Evolutionary conservation across 2,797 vertebrate species (phyloP), one percentile per base, ranked within the genome.

Genomic region (Microchirus variegatus): DNA sequence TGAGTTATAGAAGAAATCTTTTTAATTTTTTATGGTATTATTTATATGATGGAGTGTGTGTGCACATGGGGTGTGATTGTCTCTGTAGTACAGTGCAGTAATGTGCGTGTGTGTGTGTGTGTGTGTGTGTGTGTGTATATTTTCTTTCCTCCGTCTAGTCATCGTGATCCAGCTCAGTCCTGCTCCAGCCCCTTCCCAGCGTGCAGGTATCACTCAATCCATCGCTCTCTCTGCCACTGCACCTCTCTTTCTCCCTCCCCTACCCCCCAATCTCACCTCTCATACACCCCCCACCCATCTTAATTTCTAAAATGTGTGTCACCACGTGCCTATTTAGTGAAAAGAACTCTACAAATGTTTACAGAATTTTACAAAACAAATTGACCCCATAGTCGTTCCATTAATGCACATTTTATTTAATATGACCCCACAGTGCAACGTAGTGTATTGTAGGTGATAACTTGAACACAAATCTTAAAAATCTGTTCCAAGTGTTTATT

Each of bases 121-220:
- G 82, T 93, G 92, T 94, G 89, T 94, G 89, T 90, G 81, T 81
- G 82, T 94, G 92, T 94, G 89, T 94, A 83, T 94, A 91, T 92
- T 93, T 89, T 94, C 87, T 93, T 89, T 90, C 88, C 93, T 91
- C 91, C 88, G 94, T 93, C 93, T 93, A 97, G 96, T 97, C 95
- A 97, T 97, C 95, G 95, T 97, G 94, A 96, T 97, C 96, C 96
- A 96, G 95, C 96, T 97, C 95, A 97, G 96, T 95, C 96, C 96
- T 93, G 96, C 96, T 96, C 96, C 96, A 95, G 96, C 95, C 90
- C 96, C 96, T 87, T 97, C 95, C 94, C 96, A 97, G 89, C 95
- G 96, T 92, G 96, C 96, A 97, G 96, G 96, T 97, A 97, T 94
- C 95, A 93, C 92, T 92, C 87, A 90, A 82, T 84, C 89, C 90